phyloP scores from a whole-genome alignment of 2,797 vertebrate genomes.

The Myotis findleyi region DNA sequence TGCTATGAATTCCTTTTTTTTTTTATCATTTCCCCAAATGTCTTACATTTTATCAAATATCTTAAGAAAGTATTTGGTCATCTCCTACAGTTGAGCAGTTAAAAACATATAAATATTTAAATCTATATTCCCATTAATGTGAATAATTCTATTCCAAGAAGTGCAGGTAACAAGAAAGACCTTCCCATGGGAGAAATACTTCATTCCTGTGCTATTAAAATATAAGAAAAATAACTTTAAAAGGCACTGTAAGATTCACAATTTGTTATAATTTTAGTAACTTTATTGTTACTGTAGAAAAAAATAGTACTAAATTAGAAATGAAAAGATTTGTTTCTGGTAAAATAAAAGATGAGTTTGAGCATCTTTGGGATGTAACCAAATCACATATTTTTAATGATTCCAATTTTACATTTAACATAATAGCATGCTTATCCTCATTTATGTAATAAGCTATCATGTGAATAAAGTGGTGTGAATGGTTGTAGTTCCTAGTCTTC shows the following conservation, averaged over 20 bases:
- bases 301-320: not conserved
- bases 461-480: not conserved
- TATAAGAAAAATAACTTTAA: constrained; percentile 6
- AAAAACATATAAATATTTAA: not conserved
- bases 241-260: not conserved
- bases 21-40: not conserved
- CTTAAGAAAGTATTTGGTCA: not conserved
- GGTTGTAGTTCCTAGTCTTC: not conserved
- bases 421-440: not conserved
- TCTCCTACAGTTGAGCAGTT: not conserved
- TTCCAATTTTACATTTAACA: not conserved
- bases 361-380: not conserved
- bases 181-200: not conserved
- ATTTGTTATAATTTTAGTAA: constrained; percentile 20
- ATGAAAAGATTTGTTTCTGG: not conserved
- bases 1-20: not conserved
- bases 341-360: not conserved
- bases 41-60: not conserved
- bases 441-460: not conserved
- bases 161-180: not conserved
- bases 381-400: not conserved
- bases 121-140: not conserved
- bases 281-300: not conserved
- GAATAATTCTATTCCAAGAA: not conserved
- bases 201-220: not conserved